A percentile compares a stretch with the other conserved stretches of the same genome.
phyloP scores from a whole-genome alignment of 2,113 vertebrate species.

The Ancistrus triradiatus region DNA sequence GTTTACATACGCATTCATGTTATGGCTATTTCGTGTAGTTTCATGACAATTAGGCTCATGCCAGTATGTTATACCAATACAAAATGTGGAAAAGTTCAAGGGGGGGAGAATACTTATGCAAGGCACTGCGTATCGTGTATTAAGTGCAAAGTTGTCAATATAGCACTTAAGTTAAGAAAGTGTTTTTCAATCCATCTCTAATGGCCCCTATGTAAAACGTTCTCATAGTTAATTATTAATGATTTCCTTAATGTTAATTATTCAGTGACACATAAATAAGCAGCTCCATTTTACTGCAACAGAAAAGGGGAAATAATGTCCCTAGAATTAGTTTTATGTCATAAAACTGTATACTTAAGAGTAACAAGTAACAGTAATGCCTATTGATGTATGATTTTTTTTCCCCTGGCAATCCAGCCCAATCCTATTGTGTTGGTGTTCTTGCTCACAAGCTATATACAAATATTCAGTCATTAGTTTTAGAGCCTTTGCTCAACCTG shows the following conservation, averaged over 20 bases:
- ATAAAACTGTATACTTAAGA: not conserved
- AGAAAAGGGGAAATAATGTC: not conserved
- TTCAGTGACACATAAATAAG: not conserved
- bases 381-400: not conserved
- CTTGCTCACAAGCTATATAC: not conserved
- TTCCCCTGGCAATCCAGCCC: not conserved
- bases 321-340: not conserved
- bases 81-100: no score
- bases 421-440: not conserved
- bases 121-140: no score
- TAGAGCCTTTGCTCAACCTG: slow-evolving; percentile 2
- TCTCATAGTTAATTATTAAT: no score
- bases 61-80: no score
- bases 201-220: no score
- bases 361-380: not conserved
- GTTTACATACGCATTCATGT: no score
- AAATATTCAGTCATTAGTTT: not conserved
- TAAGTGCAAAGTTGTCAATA: no score
- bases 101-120: no score
- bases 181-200: no score
- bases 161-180: no score
- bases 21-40: no score
- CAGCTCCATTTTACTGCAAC: not conserved
- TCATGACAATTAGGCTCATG: no score
- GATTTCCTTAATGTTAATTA: not conserved